Evolutionary conservation across 2,888 invertebrate genomes (phyloP).

Genomic region (Torymus auratus): DNA sequence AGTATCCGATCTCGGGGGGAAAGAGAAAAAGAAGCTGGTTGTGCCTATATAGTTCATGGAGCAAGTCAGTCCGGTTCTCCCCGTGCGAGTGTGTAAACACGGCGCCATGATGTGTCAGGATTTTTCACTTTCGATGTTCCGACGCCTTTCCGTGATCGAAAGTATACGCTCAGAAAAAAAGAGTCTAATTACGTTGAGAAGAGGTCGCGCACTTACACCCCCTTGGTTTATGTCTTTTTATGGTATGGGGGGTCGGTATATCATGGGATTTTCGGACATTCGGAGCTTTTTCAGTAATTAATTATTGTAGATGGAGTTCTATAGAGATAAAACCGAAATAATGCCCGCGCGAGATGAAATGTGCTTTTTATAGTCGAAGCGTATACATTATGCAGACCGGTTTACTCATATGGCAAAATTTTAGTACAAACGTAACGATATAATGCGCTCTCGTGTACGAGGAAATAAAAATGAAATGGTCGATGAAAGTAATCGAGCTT

Average conservation of each 20-base stretch:
- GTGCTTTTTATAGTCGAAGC: conserved; percentile 16
- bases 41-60: conserved; percentile 7
- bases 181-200: conserved; percentile 37
- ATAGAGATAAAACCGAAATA: conserved; percentile 26
- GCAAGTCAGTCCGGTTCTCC: conserved; percentile 53
- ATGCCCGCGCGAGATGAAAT: conserved; percentile 8
- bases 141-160: background rate
- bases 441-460: conserved; percentile 23
- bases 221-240: conserved; percentile 7
- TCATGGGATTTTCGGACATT: conserved; percentile 40
- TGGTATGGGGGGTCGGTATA: conserved; percentile 8
- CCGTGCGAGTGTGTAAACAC: conserved; percentile 33
- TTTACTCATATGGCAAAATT: conserved; percentile 35
- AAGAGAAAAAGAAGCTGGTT: background rate
- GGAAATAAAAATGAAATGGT: conserved; percentile 12
- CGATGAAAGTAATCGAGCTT: conserved; percentile 21
- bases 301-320: background rate
- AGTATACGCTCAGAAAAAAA: background rate
- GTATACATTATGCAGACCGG: background rate
- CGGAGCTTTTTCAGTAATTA: conserved; percentile 22
- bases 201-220: conserved; percentile 26
- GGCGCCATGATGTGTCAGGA: background rate
- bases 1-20: conserved; percentile 39
- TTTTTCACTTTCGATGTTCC: conserved; percentile 48
- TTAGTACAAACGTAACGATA: conserved; percentile 13